These are phyloP conservation scores for Listronotus oregonensis DNA, from an alignment of 1,140 invertebrate genomes.

Conservation along the genomic window DNA sequence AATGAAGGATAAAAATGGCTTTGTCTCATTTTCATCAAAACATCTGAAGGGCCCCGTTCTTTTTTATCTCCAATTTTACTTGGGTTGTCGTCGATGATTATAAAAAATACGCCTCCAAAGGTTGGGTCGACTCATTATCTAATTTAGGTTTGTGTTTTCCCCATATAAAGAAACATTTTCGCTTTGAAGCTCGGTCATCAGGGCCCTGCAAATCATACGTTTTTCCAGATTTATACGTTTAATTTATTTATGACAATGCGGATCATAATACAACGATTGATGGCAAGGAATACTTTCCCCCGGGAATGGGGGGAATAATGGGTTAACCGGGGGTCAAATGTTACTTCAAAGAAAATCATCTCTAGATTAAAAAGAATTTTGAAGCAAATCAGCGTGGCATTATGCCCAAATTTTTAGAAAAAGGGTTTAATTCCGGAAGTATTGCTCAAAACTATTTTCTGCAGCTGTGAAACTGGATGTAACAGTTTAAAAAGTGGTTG, in stretches of 20 bases:
- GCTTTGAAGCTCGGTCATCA: slow-evolving; percentile 23
- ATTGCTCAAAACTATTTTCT: slow-evolving; percentile 21
- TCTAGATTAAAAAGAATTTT: slow-evolving; percentile 13
- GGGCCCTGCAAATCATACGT: slow-evolving; percentile 13
- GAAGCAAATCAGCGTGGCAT: background rate
- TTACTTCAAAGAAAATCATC: slow-evolving; percentile 11
- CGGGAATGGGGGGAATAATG: slow-evolving; percentile 22
- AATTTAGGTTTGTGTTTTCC: slow-evolving; percentile 23
- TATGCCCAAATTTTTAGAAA: slow-evolving; percentile 24
- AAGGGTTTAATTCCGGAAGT: slow-evolving; percentile 7
- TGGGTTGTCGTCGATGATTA: slow-evolving; percentile 25
- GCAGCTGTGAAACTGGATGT: slow-evolving; percentile 19
- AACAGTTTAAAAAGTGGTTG: slow-evolving; percentile 10
- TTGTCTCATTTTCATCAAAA: slow-evolving; percentile 22
- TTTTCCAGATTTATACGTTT: slow-evolving; percentile 15
- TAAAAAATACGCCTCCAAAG: slow-evolving; percentile 25
- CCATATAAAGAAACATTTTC: slow-evolving; percentile 29
- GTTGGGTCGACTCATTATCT: slow-evolving; percentile 21
- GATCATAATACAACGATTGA: slow-evolving; percentile 18
- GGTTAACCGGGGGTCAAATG: slow-evolving; percentile 3
- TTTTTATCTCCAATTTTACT: slow-evolving; percentile 33
- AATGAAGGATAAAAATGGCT: slow-evolving; percentile 13
- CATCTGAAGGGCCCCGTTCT: slow-evolving; percentile 25
- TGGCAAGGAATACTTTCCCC: slow-evolving; percentile 19
- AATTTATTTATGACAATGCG: slow-evolving; percentile 16